Percentiles rank a stretch among this genome's conserved stretches.
Evolutionary conservation across 2,113 vertebrate species (phyloP).

Genomic region (Sinocyclocheilus anophthalmus): DNA sequence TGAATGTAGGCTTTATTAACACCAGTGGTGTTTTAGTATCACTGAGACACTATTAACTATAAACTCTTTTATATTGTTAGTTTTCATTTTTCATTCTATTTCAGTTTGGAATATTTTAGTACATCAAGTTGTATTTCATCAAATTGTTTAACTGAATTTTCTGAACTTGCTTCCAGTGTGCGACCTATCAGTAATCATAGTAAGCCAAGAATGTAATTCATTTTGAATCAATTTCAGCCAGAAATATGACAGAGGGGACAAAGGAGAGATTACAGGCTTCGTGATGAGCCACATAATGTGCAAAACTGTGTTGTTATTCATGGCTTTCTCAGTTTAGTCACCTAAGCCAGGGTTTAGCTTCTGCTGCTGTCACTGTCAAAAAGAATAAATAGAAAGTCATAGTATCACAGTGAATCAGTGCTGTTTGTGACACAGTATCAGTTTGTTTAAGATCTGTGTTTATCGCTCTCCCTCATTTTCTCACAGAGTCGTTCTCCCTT

Average conservation of each 20-base stretch:
- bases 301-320: constrained; percentile 1
- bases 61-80: not conserved
- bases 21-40: not conserved
- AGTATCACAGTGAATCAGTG: constrained; percentile 29
- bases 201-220: not conserved
- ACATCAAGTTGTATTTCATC: not conserved
- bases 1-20: not conserved
- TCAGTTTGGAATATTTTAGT: not conserved
- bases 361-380: not conserved
- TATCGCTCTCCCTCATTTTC: constrained; percentile 25
- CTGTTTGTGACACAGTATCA: constrained; percentile 2
- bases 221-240: not conserved
- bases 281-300: not conserved
- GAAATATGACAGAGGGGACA: not conserved
- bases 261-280: not conserved
- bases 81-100: not conserved
- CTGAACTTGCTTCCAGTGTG: not conserved
- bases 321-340: not conserved
- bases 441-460: not conserved
- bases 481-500: constrained; percentile 87
- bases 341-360: not conserved
- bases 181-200: not conserved
- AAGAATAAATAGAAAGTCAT: not conserved
- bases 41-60: not conserved
- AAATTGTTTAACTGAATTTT: not conserved